Evolutionary conservation across 2,888 invertebrate genomes (phyloP), one percentile per base, ranked within the genome.

Genomic region (Bellardia bayeri): DNA sequence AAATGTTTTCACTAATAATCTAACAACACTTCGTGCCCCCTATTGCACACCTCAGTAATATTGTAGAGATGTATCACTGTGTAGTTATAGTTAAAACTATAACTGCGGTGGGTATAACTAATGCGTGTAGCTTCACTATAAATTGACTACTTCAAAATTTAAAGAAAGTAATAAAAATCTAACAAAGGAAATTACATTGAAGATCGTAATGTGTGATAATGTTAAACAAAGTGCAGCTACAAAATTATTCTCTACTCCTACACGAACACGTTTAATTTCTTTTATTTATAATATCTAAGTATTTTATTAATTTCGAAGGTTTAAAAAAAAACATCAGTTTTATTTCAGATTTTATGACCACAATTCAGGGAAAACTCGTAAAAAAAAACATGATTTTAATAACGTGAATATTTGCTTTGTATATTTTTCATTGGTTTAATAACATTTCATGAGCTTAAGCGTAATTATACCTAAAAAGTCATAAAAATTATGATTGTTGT

Each of bases 401-500:
- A 14, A 37, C 11, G 33, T 54, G 45, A 11, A 69, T 80, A 45
- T 71, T 30, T 37, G 42, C 23, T 40, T 7, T 66, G 6, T 61
- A n/a, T 16, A 14, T 42, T 3, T 61, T 51, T 42, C n/a, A 40
- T 13, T 71, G n/a, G 40, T 42, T 61, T 30, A 71, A 42, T 72
- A 71, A 54, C 13, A 63, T 81, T 81, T 81, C 42, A 54, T 63
- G 40, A 54, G 49, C 40, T 58, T 49, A 45, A 56, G 42, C 64
- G 58, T 79, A 68, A 58, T 68, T 79, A 79, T 33, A 30, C 14
- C n/a, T 63, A 81, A 64, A 81, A 64, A 54, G 11, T 81, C 42
- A 63, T 72, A 66, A 81, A 64, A 72, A 45, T 64, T 56, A 66
- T 74, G 72, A 14, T 80, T 23, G 16, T 40, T 3, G 51, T 54